Conservation (phyloP, 2,888 invertebrate species). For the Tuta absoluta region DNA sequence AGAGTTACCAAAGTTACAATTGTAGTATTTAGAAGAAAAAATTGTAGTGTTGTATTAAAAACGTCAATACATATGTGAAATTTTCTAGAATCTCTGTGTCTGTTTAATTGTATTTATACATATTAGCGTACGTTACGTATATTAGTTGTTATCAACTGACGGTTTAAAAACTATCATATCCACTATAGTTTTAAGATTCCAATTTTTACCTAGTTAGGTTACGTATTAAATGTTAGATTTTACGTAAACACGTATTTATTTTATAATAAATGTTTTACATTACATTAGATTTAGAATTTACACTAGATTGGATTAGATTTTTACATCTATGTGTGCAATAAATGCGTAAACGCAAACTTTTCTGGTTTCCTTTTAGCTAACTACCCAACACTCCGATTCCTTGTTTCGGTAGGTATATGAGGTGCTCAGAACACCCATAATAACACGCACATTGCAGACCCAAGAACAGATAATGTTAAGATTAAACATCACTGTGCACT, state of each 20-base stretch:
- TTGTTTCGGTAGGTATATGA: background rate
- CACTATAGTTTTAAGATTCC: conserved; percentile 1
- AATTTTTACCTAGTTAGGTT: conserved; percentile 1
- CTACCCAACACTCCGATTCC: background rate
- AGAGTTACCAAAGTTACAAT: background rate
- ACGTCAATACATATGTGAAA: background rate
- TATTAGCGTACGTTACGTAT: background rate
- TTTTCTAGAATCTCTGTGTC: conserved; percentile 7
- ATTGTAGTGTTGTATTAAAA: background rate
- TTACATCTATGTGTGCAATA: conserved; percentile 21
- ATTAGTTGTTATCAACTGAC: conserved; percentile 3
- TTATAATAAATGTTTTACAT: conserved; percentile 11
- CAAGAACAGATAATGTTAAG: too few species aligned
- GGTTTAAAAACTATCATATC: conserved; percentile 13
- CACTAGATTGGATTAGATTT: conserved; percentile 1
- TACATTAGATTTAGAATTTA: too few species aligned
- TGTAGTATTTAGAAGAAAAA: conserved; percentile 6
- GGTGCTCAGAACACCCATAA: too few species aligned
- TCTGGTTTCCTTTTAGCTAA: background rate
- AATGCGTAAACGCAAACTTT: background rate
- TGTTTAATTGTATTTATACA: conserved; percentile 5
- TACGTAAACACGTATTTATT: conserved; percentile 16
- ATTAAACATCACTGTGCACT: too few species aligned
- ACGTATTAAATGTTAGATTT: conserved; percentile 1
- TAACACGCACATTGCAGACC: too few species aligned